Conservation (phyloP, 2,113 vertebrate genomes). For the Myiopsitta monachus region DNA sequence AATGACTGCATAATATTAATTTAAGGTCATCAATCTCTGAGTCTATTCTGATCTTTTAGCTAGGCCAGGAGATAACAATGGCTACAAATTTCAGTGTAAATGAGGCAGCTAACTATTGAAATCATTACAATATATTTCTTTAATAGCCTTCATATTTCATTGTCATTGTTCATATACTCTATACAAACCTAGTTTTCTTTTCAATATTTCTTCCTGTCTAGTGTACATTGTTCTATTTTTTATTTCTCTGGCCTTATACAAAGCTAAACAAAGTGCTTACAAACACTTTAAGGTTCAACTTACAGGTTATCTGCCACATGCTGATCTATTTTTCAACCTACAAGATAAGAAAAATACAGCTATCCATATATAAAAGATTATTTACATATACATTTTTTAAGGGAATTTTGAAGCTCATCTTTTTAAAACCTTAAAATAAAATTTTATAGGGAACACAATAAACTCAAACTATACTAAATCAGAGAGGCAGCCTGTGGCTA, state of each 20-base stretch:
- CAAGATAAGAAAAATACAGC: background rate
- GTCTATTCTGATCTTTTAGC: background rate
- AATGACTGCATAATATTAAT: background rate
- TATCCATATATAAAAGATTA: background rate
- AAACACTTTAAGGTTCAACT: background rate
- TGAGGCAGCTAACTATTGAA: background rate
- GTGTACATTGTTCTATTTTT: background rate
- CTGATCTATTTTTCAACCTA: background rate
- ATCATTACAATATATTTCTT: background rate
- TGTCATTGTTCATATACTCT: background rate
- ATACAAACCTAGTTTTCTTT: background rate
- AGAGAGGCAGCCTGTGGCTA: background rate
- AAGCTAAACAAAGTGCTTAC: background rate
- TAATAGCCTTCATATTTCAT: conserved; percentile 33
- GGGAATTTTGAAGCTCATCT: background rate
- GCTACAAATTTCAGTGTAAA: background rate
- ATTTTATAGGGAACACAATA: background rate
- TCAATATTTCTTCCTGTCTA: conserved; percentile 25
- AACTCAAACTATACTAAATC: background rate
- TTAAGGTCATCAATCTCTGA: background rate
- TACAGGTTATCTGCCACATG: background rate
- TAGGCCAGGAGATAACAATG: background rate
- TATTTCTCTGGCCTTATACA: background rate
- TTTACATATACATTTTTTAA: background rate
- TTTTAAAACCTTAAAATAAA: background rate